A percentile compares a stretch with the other conserved stretches of the same genome.
These are phyloP conservation scores for Polyergus mexicanus DNA, from an alignment of 1,140 invertebrate species.

Conservation along the genomic window DNA sequence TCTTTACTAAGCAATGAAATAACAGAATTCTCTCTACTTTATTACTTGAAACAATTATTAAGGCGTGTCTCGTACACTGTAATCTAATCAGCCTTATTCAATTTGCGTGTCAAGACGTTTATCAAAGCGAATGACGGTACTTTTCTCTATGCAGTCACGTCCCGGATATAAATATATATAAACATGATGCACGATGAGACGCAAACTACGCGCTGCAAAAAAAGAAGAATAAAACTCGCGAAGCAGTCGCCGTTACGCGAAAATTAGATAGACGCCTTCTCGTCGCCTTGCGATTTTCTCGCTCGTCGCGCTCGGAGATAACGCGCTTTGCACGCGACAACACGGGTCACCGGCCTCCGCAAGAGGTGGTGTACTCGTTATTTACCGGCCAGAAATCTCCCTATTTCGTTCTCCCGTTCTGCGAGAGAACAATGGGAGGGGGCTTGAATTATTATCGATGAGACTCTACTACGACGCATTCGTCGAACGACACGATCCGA, in stretches of 20 bases:
- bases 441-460: conserved; percentile 65
- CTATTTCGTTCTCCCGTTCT: conserved; percentile 40
- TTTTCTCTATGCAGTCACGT: not conserved
- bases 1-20: not conserved
- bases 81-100: not conserved
- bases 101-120: conserved; percentile 1
- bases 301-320: conserved; percentile 53
- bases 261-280: conserved; percentile 38
- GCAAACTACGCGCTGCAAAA: not conserved
- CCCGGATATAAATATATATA: not conserved
- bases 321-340: conserved; percentile 66
- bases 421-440: conserved; percentile 45
- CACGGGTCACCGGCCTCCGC: conserved; percentile 67
- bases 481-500: conserved; percentile 45
- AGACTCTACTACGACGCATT: conserved; percentile 20
- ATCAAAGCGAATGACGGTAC: conserved; percentile 11
- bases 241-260: conserved; percentile 21
- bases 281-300: conserved; percentile 66
- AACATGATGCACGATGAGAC: not conserved
- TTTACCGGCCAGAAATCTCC: conserved; percentile 64
- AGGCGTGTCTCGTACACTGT: not conserved
- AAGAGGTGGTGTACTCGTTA: conserved; percentile 66
- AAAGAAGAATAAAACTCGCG: not conserved
- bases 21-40: not conserved
- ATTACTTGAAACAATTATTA: not conserved